Percentiles rank a stretch among this genome's conserved stretches.
Evolutionary conservation across 2,888 invertebrate species (phyloP).

Genomic region (Tupiocoris notatus): DNA sequence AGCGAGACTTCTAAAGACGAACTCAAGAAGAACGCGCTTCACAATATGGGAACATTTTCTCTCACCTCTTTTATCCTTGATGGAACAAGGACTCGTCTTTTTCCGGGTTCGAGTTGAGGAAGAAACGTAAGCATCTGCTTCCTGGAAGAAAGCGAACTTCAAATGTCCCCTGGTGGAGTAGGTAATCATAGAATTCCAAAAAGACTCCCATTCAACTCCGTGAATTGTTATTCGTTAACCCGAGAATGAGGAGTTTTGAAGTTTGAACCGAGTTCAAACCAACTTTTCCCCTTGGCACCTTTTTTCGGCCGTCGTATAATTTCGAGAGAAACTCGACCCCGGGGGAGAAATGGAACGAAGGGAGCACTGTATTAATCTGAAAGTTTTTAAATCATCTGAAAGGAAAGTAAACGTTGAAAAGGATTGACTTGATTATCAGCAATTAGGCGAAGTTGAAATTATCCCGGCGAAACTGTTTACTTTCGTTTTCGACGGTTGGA

Average conservation of each 20-base stretch:
- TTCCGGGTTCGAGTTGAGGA: too few relatives aligned
- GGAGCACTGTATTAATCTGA: conserved; percentile 17
- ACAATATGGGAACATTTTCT: too few relatives aligned
- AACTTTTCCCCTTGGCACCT: conserved; percentile 6
- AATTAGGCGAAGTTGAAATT: conserved; percentile 16
- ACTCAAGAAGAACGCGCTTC: too few relatives aligned
- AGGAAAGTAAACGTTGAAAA: conserved; percentile 23
- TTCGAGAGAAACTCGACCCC: background rate
- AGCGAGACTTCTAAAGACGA: too few relatives aligned
- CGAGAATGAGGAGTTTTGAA: background rate
- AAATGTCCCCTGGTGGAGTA: conserved; percentile 4
- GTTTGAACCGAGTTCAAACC: background rate
- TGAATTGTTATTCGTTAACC: conserved; percentile 27
- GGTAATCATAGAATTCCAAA: conserved; percentile 16
- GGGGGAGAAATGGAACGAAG: background rate
- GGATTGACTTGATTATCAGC: conserved; percentile 34
- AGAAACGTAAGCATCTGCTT: background rate
- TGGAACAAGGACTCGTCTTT: too few relatives aligned
- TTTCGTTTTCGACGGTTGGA: background rate
- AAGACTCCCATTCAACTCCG: background rate
- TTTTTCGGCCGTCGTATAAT: conserved; percentile 3
- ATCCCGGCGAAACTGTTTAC: conserved; percentile 3
- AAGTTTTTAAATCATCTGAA: conserved; percentile 34
- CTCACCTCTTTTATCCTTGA: too few relatives aligned
- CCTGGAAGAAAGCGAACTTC: conserved; percentile 10